A percentile compares a stretch with the other conserved stretches of the same genome.
Conservation (phyloP, 2,888 invertebrate species). For the Epinotia brunnichana region DNA sequence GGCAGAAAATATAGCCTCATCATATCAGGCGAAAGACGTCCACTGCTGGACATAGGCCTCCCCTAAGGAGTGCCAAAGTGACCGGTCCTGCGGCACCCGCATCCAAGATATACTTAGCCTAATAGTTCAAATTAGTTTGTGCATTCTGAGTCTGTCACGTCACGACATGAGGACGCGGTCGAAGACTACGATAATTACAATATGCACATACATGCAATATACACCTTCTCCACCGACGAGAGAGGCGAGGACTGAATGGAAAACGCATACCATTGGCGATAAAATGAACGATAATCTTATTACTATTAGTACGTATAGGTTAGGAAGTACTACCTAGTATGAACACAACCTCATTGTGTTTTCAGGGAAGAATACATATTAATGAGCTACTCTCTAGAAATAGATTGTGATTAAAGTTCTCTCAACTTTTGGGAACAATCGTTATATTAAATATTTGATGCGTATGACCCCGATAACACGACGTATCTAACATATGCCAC, state of each 20-base stretch:
- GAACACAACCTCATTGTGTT: neutral
- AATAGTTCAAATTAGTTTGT: neutral
- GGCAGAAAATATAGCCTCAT: neutral
- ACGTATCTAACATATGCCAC: neutral
- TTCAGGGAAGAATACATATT: neutral
- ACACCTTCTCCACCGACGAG: neutral
- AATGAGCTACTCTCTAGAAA: neutral
- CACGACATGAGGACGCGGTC: neutral
- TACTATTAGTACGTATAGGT: too few species aligned
- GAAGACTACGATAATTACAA: neutral
- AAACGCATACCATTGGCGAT: neutral
- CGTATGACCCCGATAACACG: neutral
- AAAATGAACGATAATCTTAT: too few species aligned
- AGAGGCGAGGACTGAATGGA: neutral
- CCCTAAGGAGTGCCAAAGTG: too few species aligned
- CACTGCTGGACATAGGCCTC: too few species aligned
- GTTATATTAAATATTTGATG: conserved; percentile 14
- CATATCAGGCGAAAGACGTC: too few species aligned
- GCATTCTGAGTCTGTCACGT: neutral
- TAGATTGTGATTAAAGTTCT: conserved; percentile 12
- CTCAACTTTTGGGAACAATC: conserved; percentile 2
- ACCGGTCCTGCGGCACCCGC: too few species aligned
- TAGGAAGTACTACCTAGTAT: neutral
- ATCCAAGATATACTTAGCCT: too few species aligned
- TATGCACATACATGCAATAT: neutral